Conservation (phyloP, 1,140 invertebrate genomes). For the Drepana arcuata region DNA sequence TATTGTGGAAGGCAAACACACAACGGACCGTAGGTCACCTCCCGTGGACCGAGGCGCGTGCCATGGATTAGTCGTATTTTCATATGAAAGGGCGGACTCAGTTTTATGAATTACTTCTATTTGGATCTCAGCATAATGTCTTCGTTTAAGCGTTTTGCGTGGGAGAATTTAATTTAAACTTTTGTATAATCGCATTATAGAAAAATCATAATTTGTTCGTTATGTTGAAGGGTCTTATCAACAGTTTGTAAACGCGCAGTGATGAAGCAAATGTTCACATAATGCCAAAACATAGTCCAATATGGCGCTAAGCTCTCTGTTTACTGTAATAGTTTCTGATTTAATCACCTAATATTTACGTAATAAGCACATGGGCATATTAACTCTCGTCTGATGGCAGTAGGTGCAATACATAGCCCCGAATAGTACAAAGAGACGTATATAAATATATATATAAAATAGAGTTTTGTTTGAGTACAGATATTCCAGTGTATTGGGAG, state of each 20-base stretch:
- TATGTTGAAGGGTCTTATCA: constrained; percentile 22
- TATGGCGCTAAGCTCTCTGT: no score
- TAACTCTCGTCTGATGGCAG: no score
- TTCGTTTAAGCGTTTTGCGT: constrained; percentile 48
- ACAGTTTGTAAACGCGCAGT: constrained; percentile 18
- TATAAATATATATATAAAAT: no score
- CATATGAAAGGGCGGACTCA: constrained; percentile 58
- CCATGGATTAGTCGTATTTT: constrained; percentile 59
- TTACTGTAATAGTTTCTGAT: no score
- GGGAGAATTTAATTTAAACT: constrained; percentile 62
- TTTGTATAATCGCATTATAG: constrained; percentile 46
- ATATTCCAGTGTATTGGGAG: no score
- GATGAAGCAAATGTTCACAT: constrained; percentile 15
- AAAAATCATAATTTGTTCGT: constrained; percentile 30
- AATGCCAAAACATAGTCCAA: no score
- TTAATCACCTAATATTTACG: no score
- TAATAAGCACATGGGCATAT: no score
- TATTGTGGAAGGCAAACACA: constrained; percentile 22
- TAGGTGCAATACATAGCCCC: no score
- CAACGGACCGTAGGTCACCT: constrained; percentile 40
- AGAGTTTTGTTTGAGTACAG: no score
- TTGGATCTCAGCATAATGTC: constrained; percentile 38
- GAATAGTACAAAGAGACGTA: no score
- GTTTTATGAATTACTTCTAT: constrained; percentile 59
- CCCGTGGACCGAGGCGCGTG: constrained; percentile 44